Percentiles rank a stretch among this genome's conserved stretches.
These are phyloP conservation scores for Leptobrachium leishanense DNA, from an alignment of 2,113 vertebrate species.

Conservation along the genomic window DNA sequence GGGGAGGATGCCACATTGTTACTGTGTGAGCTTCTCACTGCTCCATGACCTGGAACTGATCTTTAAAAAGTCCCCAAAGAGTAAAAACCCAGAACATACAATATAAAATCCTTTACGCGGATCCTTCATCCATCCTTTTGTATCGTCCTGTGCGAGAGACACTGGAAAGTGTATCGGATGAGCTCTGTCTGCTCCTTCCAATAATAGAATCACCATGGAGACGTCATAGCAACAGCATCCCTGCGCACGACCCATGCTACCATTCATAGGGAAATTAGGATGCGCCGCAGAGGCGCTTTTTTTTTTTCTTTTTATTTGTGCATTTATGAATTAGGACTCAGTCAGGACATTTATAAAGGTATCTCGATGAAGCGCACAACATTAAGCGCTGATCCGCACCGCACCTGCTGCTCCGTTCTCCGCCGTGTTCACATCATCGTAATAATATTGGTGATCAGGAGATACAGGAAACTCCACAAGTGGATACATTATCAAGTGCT, in stretches of 20 bases:
- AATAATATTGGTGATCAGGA: too few species aligned
- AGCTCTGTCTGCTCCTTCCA: constrained; percentile 15
- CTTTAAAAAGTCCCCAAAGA: too few species aligned
- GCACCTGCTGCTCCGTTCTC: too few species aligned
- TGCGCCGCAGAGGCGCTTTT: background rate
- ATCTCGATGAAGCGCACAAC: too few species aligned
- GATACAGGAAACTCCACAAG: too few species aligned
- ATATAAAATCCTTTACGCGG: background rate
- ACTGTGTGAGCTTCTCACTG: constrained; percentile 18
- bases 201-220: constrained; percentile 46
- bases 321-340: constrained; percentile 3
- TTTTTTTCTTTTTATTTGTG: background rate
- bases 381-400: too few species aligned
- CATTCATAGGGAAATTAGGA: constrained; percentile 44
- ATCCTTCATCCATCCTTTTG: background rate
- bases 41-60: background rate
- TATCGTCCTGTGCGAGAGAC: constrained; percentile 11
- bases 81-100: background rate
- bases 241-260: constrained; percentile 18
- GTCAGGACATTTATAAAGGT: too few species aligned
- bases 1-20: background rate
- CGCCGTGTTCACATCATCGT: too few species aligned
- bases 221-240: constrained; percentile 43
- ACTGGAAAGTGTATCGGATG: constrained; percentile 4
- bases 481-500: too few species aligned